Conservation (phyloP, 92 coral and sea anemone genomes). For the Umimayanthus chanpuru region DNA sequence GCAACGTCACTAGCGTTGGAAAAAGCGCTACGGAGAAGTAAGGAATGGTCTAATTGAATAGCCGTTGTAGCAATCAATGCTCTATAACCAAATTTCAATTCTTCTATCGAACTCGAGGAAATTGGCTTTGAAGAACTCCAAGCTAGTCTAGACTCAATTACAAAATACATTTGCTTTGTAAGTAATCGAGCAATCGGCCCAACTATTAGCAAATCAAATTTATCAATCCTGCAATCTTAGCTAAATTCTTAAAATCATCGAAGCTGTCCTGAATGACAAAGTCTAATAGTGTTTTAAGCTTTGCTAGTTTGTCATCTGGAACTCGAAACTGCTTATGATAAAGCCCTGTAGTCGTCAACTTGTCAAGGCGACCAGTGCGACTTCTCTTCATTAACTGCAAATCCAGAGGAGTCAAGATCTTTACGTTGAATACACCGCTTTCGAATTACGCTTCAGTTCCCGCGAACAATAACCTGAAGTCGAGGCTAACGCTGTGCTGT, state of each 20-base stretch:
- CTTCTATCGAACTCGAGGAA: background rate
- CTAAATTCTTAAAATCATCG: conserved; percentile 6
- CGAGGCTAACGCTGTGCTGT: background rate
- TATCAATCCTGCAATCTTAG: conserved; percentile 63
- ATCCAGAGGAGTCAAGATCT: conserved; percentile 59
- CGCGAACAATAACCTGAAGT: too few species aligned
- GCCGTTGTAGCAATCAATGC: conserved; percentile 37
- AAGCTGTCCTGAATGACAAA: background rate
- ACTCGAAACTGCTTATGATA: conserved; percentile 55
- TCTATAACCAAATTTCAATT: conserved; percentile 22
- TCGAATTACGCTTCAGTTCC: too few species aligned
- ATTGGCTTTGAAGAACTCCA: conserved; percentile 4
- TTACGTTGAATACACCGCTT: conserved; percentile 1
- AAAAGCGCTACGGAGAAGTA: conserved; percentile 3
- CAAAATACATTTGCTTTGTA: conserved; percentile 61
- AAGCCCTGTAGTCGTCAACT: conserved; percentile 66
- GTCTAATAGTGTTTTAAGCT: conserved; percentile 49
- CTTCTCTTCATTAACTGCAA: conserved; percentile 59
- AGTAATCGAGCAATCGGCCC: conserved; percentile 34
- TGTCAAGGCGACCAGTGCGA: conserved; percentile 67
- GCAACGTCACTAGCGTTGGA: conserved; percentile 21
- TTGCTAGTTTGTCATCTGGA: background rate
- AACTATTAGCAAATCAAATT: conserved; percentile 53
- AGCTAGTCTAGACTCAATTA: background rate
- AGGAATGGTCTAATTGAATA: background rate